Evolutionary conservation across 2,113 vertebrate genomes (phyloP).

Genomic region (Hemicordylus capensis): DNA sequence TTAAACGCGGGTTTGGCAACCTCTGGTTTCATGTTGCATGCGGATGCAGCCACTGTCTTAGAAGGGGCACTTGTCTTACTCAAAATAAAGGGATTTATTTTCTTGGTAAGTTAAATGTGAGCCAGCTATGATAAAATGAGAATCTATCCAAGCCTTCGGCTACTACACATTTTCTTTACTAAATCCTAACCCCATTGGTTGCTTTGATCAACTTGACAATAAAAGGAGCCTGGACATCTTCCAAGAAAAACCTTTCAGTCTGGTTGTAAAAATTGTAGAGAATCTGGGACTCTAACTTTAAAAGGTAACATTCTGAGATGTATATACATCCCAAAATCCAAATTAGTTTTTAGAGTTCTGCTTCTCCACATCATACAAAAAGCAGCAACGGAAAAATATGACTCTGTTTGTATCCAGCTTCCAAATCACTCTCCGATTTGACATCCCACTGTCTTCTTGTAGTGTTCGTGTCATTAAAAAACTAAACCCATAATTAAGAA

Average conservation of each 20-base stretch:
- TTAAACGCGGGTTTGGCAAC: no score
- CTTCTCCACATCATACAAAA: rapidly evolving
- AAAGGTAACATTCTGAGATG: neutral
- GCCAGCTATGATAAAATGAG: conserved; percentile 32
- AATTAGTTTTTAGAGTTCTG: neutral
- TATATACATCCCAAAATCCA: neutral
- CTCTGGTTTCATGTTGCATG: no score
- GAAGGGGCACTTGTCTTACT: no score
- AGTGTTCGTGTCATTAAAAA: neutral
- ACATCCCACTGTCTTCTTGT: neutral
- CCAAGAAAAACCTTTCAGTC: conserved; percentile 40
- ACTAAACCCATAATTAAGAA: neutral
- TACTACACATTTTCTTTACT: no score
- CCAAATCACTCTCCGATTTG: neutral
- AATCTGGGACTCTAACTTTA: neutral
- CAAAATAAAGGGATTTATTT: neutral
- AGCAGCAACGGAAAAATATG: neutral
- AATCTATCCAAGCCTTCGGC: conserved; percentile 31
- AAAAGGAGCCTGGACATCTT: conserved; percentile 24
- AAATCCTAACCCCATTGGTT: no score
- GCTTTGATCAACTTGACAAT: neutral
- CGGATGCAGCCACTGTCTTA: no score
- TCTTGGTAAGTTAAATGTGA: neutral
- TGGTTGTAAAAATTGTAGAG: neutral
- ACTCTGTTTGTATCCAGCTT: neutral